Conservation (phyloP, 2,113 vertebrate genomes). For the Morone saxatilis region DNA sequence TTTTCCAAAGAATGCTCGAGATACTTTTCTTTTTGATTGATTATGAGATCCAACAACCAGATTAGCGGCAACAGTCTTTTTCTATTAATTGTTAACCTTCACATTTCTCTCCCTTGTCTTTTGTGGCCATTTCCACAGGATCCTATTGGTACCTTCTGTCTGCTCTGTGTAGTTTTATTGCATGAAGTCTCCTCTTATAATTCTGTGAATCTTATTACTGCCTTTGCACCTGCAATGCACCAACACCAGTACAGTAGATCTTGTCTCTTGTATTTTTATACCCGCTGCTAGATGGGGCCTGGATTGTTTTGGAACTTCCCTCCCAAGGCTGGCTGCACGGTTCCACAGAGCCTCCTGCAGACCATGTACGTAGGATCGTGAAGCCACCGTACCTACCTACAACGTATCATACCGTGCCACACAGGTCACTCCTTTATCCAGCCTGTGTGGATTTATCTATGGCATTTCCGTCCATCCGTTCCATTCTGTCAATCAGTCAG, state of each 20-base stretch:
- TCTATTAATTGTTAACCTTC: slow-evolving; percentile 35
- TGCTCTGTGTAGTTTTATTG: slow-evolving; percentile 44
- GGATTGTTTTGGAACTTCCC: slow-evolving; percentile 85
- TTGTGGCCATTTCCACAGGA: slow-evolving; percentile 5
- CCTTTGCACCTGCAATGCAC: slow-evolving; percentile 67
- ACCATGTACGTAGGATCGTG: slow-evolving; percentile 82
- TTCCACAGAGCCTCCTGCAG: slow-evolving; percentile 84
- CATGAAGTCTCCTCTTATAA: slow-evolving; percentile 49
- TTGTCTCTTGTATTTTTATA: slow-evolving; percentile 79
- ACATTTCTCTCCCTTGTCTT: slow-evolving; percentile 41
- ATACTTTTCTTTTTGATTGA: not conserved
- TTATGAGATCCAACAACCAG: slow-evolving; percentile 4
- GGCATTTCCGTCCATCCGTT: slow-evolving; percentile 69
- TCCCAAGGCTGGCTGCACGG: slow-evolving; percentile 82
- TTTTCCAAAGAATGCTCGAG: not conserved
- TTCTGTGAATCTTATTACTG: slow-evolving; percentile 44
- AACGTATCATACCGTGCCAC: slow-evolving; percentile 43
- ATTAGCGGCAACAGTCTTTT: not conserved
- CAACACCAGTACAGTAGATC: slow-evolving; percentile 63
- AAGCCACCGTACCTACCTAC: slow-evolving; percentile 54
- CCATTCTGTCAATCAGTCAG: slow-evolving; percentile 64
- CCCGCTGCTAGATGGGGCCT: slow-evolving; percentile 81
- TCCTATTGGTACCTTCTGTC: not conserved
- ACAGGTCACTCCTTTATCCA: slow-evolving; percentile 27
- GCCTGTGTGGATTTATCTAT: slow-evolving; percentile 53